These are phyloP conservation scores for Drosophila obscura DNA, from an alignment of 1,140 invertebrate species.

Conservation along the genomic window DNA sequence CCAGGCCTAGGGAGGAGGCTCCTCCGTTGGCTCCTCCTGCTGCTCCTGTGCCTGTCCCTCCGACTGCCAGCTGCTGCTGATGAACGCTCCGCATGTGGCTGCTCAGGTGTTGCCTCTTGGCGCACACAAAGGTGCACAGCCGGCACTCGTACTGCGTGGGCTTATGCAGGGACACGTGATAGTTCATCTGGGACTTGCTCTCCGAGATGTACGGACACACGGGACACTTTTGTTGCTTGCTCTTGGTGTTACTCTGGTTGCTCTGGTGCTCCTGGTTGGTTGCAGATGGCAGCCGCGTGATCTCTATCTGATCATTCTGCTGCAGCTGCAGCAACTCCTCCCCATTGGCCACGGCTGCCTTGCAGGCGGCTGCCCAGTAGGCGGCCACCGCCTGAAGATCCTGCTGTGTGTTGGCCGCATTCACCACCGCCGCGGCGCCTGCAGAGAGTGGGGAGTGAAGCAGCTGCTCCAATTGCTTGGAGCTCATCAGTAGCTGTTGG, in stretches of 20 bases:
- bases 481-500: constrained; percentile 42
- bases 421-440: constrained; percentile 64
- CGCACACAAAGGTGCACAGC: constrained; percentile 92
- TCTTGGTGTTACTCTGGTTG: constrained; percentile 67
- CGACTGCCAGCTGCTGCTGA: constrained; percentile 55
- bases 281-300: constrained; percentile 61
- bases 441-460: constrained; percentile 71
- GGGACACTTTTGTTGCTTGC: constrained; percentile 87
- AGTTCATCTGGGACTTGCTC: constrained; percentile 92
- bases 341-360: constrained; percentile 55
- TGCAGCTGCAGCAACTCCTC: constrained; percentile 74
- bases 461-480: constrained; percentile 65
- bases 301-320: constrained; percentile 81
- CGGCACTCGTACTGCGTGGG: constrained; percentile 90
- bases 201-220: constrained; percentile 92
- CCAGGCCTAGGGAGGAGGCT: constrained; percentile 61
- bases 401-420: constrained; percentile 71
- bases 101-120: constrained; percentile 90
- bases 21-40: background rate
- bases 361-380: constrained; percentile 67
- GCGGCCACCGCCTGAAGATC: constrained; percentile 72
- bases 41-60: constrained; percentile 13
- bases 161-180: constrained; percentile 93
- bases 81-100: constrained; percentile 87
- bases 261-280: constrained; percentile 16